Evolutionary conservation across 2,888 invertebrate genomes (phyloP).

Genomic region (Tachina fera): DNA sequence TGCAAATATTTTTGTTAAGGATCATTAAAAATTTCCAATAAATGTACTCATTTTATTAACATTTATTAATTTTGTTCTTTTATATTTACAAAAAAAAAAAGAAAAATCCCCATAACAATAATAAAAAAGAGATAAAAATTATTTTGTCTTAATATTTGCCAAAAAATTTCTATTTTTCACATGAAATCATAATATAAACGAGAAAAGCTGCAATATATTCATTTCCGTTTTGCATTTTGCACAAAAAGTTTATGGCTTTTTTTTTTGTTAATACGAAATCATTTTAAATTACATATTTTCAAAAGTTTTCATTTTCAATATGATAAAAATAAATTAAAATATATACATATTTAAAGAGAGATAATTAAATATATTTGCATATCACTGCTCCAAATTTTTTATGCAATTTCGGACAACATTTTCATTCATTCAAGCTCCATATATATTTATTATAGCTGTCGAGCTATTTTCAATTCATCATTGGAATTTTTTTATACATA

Average conservation of each 20-base stretch:
- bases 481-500: no score
- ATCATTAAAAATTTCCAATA: not conserved
- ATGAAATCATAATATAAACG: not conserved
- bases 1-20: not conserved
- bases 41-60: not conserved
- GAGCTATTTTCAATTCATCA: no score
- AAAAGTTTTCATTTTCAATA: not conserved
- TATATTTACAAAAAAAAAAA: not conserved
- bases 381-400: no score
- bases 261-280: not conserved
- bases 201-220: not conserved
- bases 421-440: no score
- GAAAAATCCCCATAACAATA: not conserved
- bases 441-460: no score
- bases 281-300: not conserved
- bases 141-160: constrained; percentile 9
- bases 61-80: not conserved
- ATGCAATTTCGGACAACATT: no score
- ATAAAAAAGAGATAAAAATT: not conserved
- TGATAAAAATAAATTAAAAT: no score
- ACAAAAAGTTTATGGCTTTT: not conserved
- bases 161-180: not conserved
- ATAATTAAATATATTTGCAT: no score
- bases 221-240: constrained; percentile 15
- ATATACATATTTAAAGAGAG: no score